Conservation (phyloP, 2,113 vertebrate genomes). For the Myanophis thanlyinensis region DNA sequence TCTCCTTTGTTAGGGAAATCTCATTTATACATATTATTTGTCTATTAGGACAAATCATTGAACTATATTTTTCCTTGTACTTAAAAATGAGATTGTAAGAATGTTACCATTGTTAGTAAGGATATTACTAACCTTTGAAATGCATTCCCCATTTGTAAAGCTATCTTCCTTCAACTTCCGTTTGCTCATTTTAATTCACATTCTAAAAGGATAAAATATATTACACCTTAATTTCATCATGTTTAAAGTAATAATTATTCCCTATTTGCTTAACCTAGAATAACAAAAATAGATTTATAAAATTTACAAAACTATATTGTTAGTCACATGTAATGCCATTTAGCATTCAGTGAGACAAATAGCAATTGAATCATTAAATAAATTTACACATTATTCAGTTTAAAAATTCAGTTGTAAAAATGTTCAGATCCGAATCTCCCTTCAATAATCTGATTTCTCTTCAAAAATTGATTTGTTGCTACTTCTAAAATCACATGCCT, state of each 20-base stretch:
- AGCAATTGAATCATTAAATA: neutral
- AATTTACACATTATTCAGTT: neutral
- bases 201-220: neutral
- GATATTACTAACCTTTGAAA: slow-evolving; percentile 79
- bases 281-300: neutral
- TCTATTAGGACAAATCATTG: neutral
- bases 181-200: slow-evolving; percentile 71
- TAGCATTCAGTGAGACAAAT: neutral
- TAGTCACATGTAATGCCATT: neutral
- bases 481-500: neutral
- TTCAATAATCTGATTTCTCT: neutral
- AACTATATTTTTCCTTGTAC: neutral
- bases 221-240: neutral
- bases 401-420: neutral
- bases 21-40: neutral
- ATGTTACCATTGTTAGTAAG: neutral
- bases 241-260: accelerated
- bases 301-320: neutral
- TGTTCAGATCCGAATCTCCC: neutral
- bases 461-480: neutral
- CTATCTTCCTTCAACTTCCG: slow-evolving; percentile 73
- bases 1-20: neutral
- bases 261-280: neutral
- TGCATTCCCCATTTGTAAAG: slow-evolving; percentile 68
- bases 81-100: neutral